phyloP scores from a whole-genome alignment of 2,797 vertebrate species.

The Calcarius lapponicus region DNA sequence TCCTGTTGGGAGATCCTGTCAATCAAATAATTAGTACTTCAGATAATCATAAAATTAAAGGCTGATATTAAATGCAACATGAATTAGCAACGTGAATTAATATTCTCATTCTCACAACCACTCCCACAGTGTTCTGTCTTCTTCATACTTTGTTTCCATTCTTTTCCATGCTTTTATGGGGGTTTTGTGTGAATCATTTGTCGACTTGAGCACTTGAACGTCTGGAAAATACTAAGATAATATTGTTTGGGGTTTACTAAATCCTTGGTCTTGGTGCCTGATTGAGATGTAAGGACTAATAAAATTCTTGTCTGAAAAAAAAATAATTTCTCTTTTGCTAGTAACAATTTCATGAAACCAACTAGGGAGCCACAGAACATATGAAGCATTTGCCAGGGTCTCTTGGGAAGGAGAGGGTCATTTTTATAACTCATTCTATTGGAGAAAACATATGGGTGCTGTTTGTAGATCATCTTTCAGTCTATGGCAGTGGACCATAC shows the following conservation, averaged over 20 bases:
- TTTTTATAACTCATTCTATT: not conserved
- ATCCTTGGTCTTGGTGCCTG: not conserved
- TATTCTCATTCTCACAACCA: not conserved
- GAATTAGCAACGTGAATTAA: not conserved
- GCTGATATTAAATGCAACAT: not conserved
- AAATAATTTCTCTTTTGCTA: not conserved
- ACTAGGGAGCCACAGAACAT: not conserved
- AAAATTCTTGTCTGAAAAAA: not conserved
- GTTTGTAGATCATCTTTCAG: not conserved
- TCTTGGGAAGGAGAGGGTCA: rapidly evolving
- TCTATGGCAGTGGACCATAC: not conserved
- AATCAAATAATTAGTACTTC: not conserved
- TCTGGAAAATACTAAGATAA: not conserved
- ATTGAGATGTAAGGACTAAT: not conserved
- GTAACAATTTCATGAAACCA: not conserved
- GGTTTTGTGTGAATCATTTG: not conserved
- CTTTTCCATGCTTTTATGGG: not conserved
- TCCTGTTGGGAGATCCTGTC: not conserved
- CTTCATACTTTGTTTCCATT: not conserved
- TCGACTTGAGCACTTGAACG: not conserved
- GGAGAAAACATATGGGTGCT: not conserved
- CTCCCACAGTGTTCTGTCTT: not conserved
- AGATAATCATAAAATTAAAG: not conserved
- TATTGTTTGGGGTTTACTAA: not conserved
- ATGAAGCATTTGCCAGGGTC: not conserved